phyloP scores from a whole-genome alignment of 64 coral and sea anemone species.

The Pachyseris speciosa region DNA sequence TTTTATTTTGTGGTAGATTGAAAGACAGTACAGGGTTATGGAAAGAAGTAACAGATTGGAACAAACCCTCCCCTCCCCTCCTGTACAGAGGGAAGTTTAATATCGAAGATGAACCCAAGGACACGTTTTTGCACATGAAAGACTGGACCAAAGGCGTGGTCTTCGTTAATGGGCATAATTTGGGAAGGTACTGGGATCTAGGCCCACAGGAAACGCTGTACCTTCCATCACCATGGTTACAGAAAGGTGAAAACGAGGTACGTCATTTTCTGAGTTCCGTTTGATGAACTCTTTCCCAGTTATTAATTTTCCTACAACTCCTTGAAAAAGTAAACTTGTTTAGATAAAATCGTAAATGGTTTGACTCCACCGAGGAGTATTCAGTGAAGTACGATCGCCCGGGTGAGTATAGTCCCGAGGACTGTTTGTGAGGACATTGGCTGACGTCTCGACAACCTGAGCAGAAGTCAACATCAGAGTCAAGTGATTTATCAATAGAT shows the following conservation, averaged over 20 bases:
- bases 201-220: constrained; percentile 85
- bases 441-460: no score
- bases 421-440: no score
- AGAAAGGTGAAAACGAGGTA: constrained; percentile 61
- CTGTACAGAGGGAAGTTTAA: constrained; percentile 54
- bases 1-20: background rate
- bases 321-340: no score
- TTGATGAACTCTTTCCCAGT: no score
- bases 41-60: background rate
- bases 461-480: no score
- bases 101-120: constrained; percentile 49
- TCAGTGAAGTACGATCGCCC: no score
- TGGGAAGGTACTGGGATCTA: constrained; percentile 85
- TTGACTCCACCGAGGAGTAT: no score
- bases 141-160: constrained; percentile 81
- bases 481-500: no score
- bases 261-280: background rate
- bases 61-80: background rate
- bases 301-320: no score
- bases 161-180: constrained; percentile 78
- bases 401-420: no score
- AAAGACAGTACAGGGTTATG: background rate
- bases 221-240: constrained; percentile 66
- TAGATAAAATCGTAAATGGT: no score
- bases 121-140: constrained; percentile 74